A percentile compares a stretch with the other conserved stretches of the same genome.
These are phyloP conservation scores for Forbesichthys agassizii DNA, from an alignment of 2,113 vertebrate species.

Conservation along the genomic window DNA sequence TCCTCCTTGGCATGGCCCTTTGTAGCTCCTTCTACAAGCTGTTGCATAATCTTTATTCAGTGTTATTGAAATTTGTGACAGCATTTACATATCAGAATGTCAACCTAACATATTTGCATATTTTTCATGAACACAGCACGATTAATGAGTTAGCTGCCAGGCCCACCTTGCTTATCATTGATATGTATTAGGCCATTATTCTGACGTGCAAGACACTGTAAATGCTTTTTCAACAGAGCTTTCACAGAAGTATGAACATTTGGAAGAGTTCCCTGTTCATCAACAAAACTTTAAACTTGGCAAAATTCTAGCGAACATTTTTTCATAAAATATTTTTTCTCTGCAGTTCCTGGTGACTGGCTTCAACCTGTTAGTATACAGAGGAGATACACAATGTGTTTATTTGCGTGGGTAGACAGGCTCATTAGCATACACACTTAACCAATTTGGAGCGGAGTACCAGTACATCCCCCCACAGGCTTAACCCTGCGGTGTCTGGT, in stretches of 20 bases:
- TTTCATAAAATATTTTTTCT: constrained; percentile 21
- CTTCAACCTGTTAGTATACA: constrained; percentile 35
- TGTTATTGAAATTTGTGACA: constrained; percentile 31
- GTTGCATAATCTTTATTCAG: constrained; percentile 30
- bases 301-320: constrained; percentile 33
- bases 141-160: constrained; percentile 47
- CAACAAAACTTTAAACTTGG: constrained; percentile 46
- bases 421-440: constrained; percentile 46
- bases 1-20: constrained; percentile 13
- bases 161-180: constrained; percentile 42
- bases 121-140: constrained; percentile 43
- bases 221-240: constrained; percentile 24
- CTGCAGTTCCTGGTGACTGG: background rate
- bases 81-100: constrained; percentile 58
- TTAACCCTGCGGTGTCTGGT: background rate
- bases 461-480: constrained; percentile 30
- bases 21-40: background rate
- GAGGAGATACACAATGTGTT: constrained; percentile 12
- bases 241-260: constrained; percentile 21
- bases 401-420: constrained; percentile 13
- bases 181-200: constrained; percentile 48
- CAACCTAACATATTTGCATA: constrained; percentile 45
- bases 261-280: constrained; percentile 24
- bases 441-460: constrained; percentile 21
- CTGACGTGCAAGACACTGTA: background rate